Percentiles rank a stretch among this genome's conserved stretches.
Evolutionary conservation across 2,888 invertebrate species (phyloP).

Genomic region (Amphipoea lucens): DNA sequence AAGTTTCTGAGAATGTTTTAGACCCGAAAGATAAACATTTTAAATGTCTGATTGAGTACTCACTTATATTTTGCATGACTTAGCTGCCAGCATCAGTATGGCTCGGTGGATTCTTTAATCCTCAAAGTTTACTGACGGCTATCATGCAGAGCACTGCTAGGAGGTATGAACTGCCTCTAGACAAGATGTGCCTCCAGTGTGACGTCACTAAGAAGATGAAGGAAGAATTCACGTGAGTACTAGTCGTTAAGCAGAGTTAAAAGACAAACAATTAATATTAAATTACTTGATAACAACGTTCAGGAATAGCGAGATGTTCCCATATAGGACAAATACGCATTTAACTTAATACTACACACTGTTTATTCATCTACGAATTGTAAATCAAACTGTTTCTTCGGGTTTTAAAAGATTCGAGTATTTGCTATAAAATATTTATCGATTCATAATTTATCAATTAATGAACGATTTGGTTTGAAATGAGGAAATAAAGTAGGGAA

Average conservation of each 20-base stretch:
- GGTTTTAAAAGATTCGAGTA: background rate
- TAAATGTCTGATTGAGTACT: background rate
- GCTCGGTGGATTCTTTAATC: slow-evolving; percentile 99
- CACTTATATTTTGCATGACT: slow-evolving; percentile 6
- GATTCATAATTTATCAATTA: background rate
- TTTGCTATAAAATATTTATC: background rate
- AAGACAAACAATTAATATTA: background rate
- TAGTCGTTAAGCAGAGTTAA: no score
- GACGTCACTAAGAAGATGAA: slow-evolving; percentile 99
- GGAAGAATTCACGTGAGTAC: slow-evolving; percentile 96
- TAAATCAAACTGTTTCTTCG: background rate
- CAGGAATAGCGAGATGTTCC: background rate
- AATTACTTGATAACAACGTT: background rate
- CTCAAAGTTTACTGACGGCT: slow-evolving; percentile 98
- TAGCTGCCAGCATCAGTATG: slow-evolving; percentile 97
- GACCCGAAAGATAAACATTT: background rate
- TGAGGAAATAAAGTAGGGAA: background rate
- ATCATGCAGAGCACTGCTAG: slow-evolving; percentile 99
- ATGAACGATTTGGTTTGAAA: background rate
- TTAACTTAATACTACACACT: background rate
- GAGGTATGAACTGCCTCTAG: slow-evolving; percentile 96
- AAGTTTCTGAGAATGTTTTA: background rate
- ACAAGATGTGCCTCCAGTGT: slow-evolving; percentile 99
- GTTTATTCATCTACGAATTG: background rate
- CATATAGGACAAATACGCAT: background rate